Base-by-base conservation (phyloP, 2,888 invertebrate species). In the Pachydiplax longipennis region DNA sequence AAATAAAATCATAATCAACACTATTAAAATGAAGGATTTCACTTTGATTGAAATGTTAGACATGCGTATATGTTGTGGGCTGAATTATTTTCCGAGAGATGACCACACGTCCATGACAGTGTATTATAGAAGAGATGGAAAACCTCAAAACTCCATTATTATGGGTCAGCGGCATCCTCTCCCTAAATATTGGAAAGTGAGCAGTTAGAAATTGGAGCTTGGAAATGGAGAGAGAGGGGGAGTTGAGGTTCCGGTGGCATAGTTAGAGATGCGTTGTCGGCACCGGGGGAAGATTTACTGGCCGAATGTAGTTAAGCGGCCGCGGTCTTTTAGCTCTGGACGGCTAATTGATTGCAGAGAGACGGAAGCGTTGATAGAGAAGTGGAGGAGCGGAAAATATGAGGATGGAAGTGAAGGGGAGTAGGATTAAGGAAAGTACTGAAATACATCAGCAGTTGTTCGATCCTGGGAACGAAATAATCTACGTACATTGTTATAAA, bases 141-240 rank as follows among this genome's bases (percentile, higher is more conserved):
- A 35, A n/a, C 87, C 58, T 87, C 37, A n/a, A 61, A 87, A 87
- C 37, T 87, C 87, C 58, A 87, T 87, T 87, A 83, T 48, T 25
- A 6, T 18, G 2, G 25, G 15, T 83, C 58, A 31, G 31, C 48
- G n/a, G 48, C 48, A 1, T 53, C 5, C 53, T 53, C 53, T 53
- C 53, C 18, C 18, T 18, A 18, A 15, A 53, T 31, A 73, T 73
- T 73, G 73, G 73, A 73, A 31, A 31, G 12, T 31, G 25, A 53
- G 53, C 53, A 53, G 53, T 53, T 15, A 31, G 53, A 53, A 48
- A 53, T 31, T n/a, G 44, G 44, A 44, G 44, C 53, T 12, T 15
- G n/a, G 44, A 48, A 25, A 31, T n/a, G 40, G 10, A n/a, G 31
- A 18, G 13, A 2, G 48, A 37, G 22, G 80, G n/a, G 6, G 18